phyloP scores from a whole-genome alignment of 2,888 invertebrate species.

The Scaeva pyrastri region DNA sequence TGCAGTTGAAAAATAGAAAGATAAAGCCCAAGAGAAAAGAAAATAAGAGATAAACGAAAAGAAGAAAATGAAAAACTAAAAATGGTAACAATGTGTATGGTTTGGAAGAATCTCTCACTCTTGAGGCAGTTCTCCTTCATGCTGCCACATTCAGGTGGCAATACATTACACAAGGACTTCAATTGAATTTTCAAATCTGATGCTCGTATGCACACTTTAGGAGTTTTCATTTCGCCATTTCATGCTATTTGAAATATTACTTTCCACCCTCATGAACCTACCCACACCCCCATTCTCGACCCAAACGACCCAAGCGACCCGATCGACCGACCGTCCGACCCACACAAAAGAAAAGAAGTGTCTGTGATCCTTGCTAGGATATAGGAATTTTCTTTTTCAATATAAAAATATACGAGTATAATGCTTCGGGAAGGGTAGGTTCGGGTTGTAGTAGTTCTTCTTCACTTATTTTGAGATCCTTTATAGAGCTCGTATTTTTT shows the following conservation, averaged over 20 bases:
- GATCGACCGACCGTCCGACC: background rate
- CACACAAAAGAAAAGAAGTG: slow-evolving; percentile 27
- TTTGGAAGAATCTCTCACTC: slow-evolving; percentile 8
- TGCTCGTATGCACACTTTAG: slow-evolving; percentile 71
- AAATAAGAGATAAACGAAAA: background rate
- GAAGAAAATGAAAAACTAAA: slow-evolving; percentile 45
- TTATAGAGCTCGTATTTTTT: background rate
- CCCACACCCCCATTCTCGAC: background rate
- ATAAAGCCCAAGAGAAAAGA: background rate
- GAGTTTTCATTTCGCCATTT: slow-evolving; percentile 67
- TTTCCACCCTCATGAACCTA: background rate
- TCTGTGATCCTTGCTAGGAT: slow-evolving; percentile 28
- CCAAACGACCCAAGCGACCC: background rate
- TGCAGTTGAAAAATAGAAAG: slow-evolving; percentile 28
- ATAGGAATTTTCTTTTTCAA: slow-evolving; percentile 46
- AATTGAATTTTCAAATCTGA: slow-evolving; percentile 76
- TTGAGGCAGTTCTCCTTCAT: slow-evolving; percentile 21
- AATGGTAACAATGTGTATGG: slow-evolving; percentile 62
- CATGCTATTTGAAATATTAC: slow-evolving; percentile 69
- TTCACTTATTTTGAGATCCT: slow-evolving; percentile 33
- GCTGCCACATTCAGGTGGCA: slow-evolving; percentile 60
- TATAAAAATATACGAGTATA: slow-evolving; percentile 33
- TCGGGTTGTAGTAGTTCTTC: slow-evolving; percentile 21
- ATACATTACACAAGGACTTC: slow-evolving; percentile 63
- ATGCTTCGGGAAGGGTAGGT: slow-evolving; percentile 17